Evolutionary conservation across 1,140 invertebrate genomes (phyloP), one percentile per base, ranked within the genome.

Genomic region (Drosophila nebulosa): DNA sequence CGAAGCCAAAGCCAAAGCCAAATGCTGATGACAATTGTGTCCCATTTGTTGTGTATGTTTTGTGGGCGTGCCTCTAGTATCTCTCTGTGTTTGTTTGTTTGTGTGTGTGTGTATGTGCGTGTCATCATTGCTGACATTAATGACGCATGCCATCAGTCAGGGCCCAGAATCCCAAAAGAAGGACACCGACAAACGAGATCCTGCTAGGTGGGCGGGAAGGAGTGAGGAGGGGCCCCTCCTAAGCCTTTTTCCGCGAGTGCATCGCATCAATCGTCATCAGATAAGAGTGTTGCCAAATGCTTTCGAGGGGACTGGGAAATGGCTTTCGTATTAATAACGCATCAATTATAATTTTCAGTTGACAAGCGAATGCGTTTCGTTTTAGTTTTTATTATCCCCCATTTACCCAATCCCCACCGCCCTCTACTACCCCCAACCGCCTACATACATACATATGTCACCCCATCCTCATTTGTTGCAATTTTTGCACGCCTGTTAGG

Each of bases 101-200:
- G 42, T 52, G 46, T 74, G 53, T 66, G 58, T 62, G 64, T 76
- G 62, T 75, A 65, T 84, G 73, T 75, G 72, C 61, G 72, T 55
- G 65, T 85, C 79, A 85, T 84, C 80, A 85, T 85, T 79, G 80
- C 76, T 79, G 81, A 85, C 81, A 85, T 85, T 85, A 85, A 85
- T 85, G 81, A 85, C 81, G 83, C 61, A 81, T 78, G 83, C 81
- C 81, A 85, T 85, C 81, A 85, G 81, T 74, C 77, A 76, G 65
- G 39, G 69, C 21, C 50, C 32, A 56, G 32, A 52, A 68, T 30
- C 39, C 35, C 55, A 24, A 14, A 24, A 52, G 26, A 24, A 30
- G n/a, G 2, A 21, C 6, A 50, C 24, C 16, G n/a, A 22, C 21
- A 30, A 14, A 51, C 51, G n/a, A 27, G 35, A 24, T 0, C 24